Percentiles rank a stretch among this genome's conserved stretches.
Conservation (phyloP, 2,888 invertebrate genomes). For the Lathronympha strigana region DNA sequence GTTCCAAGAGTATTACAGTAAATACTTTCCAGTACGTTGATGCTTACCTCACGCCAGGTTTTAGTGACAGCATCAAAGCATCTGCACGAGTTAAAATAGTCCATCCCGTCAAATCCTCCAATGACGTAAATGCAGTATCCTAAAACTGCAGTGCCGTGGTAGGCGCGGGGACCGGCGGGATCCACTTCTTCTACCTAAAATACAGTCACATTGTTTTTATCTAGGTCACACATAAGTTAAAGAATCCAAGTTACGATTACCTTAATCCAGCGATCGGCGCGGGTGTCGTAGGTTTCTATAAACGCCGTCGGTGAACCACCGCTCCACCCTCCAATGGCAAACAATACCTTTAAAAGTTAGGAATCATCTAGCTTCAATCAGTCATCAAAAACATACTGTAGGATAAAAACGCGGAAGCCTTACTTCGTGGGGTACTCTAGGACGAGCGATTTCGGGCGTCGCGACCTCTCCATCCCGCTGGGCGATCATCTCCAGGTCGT, state of each 20-base stretch:
- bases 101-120: slow-evolving; percentile 96
- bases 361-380: slow-evolving; percentile 36
- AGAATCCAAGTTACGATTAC: slow-evolving; percentile 56
- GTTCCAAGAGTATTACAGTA: too few species aligned
- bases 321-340: slow-evolving; percentile 86
- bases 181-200: slow-evolving; percentile 89
- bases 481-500: slow-evolving; percentile 95
- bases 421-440: slow-evolving; percentile 92
- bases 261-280: slow-evolving; percentile 95
- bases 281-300: slow-evolving; percentile 95
- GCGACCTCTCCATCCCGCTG: slow-evolving; percentile 91
- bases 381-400: slow-evolving; percentile 11
- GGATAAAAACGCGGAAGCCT: slow-evolving; percentile 23
- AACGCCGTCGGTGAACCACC: slow-evolving; percentile 89
- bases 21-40: background rate
- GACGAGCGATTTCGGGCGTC: slow-evolving; percentile 92
- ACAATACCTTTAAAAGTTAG: slow-evolving; percentile 84
- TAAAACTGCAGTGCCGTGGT: slow-evolving; percentile 96
- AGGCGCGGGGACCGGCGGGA: slow-evolving; percentile 93
- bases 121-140: slow-evolving; percentile 94
- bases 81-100: slow-evolving; percentile 93
- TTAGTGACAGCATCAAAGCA: slow-evolving; percentile 94
- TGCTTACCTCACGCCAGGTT: slow-evolving; percentile 89
- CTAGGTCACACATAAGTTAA: background rate
- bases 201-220: background rate